A percentile compares a stretch with the other conserved stretches of the same genome.
phyloP scores from a whole-genome alignment of 2,888 invertebrate species.

The Hypomecis punctinalis region DNA sequence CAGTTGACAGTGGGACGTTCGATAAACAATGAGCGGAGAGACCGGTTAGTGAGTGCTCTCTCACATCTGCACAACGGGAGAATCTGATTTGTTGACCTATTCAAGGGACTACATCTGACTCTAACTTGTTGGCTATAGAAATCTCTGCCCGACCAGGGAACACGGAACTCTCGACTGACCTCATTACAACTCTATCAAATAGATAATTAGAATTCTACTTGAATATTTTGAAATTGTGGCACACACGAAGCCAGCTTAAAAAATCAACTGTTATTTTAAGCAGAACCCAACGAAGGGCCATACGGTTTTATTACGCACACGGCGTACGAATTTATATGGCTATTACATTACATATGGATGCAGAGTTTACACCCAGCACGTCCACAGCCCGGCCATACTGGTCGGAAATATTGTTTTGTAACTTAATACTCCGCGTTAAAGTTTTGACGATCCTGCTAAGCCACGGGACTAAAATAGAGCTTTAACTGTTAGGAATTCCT shows the following conservation, averaged over 20 bases:
- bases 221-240: constrained; percentile 12
- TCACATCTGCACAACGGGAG: constrained; percentile 35
- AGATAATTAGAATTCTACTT: constrained; percentile 13
- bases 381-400: constrained; percentile 4
- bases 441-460: constrained; percentile 28
- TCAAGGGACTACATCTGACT: constrained; percentile 36
- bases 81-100: constrained; percentile 43
- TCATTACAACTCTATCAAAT: constrained; percentile 26
- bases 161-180: constrained; percentile 30
- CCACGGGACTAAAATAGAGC: constrained; percentile 53
- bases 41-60: constrained; percentile 38
- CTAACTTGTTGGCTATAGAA: constrained; percentile 31
- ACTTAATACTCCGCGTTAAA: constrained; percentile 30
- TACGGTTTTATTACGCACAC: constrained; percentile 32
- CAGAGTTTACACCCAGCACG: constrained; percentile 30
- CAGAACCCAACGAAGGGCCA: constrained; percentile 28
- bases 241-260: constrained; percentile 7
- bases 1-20: constrained; percentile 41
- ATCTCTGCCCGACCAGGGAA: constrained; percentile 20
- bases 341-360: constrained; percentile 29
- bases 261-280: constrained; percentile 22
- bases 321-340: constrained; percentile 33
- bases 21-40: constrained; percentile 47
- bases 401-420: constrained; percentile 35
- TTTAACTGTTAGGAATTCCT: constrained; percentile 60